Evolutionary conservation across 2,113 vertebrate genomes (phyloP).

Genomic region (Phaethornis superciliosus): DNA sequence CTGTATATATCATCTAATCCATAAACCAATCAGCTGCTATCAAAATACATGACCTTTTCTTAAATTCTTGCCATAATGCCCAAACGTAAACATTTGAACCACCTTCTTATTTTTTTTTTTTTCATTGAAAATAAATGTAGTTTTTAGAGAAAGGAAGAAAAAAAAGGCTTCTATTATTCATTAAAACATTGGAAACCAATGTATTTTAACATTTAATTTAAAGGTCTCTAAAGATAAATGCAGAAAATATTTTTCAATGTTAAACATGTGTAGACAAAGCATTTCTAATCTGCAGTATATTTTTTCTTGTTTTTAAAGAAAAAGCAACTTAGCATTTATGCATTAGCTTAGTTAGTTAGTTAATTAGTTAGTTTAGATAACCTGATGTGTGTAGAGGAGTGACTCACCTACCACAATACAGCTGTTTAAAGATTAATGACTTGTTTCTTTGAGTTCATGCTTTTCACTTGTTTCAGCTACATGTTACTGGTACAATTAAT

Average conservation of each 20-base stretch:
- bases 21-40: background rate
- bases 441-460: conserved; percentile 80
- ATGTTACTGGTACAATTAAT: conserved; percentile 86
- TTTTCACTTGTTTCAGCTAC: conserved; percentile 78
- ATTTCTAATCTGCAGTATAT: background rate
- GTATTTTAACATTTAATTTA: background rate
- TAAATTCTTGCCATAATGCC: background rate
- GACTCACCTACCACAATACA: conserved; percentile 75
- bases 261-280: background rate
- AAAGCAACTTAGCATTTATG: background rate
- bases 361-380: conserved; percentile 6
- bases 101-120: background rate
- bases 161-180: background rate
- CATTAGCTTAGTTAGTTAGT: too few species aligned
- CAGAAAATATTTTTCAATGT: background rate
- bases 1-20: background rate
- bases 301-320: background rate
- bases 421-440: conserved; percentile 88
- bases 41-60: background rate
- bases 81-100: background rate
- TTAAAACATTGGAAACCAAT: background rate
- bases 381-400: conserved; percentile 77
- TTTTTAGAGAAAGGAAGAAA: background rate
- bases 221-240: background rate
- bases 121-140: background rate